phyloP scores from a whole-genome alignment of 2,113 vertebrate species.

The Lophochroa leadbeateri region DNA sequence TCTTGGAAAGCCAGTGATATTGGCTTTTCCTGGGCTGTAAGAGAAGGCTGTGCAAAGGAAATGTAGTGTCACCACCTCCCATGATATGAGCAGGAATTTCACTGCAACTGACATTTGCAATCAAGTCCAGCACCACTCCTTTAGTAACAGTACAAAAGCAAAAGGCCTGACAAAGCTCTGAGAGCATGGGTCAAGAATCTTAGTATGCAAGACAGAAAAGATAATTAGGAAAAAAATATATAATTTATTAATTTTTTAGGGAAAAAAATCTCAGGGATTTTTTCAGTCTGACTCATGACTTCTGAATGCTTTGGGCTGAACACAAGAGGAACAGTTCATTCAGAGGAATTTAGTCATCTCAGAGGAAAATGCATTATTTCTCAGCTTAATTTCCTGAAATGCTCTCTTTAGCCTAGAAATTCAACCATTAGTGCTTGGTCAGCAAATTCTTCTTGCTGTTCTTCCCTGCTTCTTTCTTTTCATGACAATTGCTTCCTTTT shows the following conservation, averaged over 20 bases:
- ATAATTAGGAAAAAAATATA: not conserved
- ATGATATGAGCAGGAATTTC: not conserved
- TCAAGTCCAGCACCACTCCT: not conserved
- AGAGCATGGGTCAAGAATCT: not conserved
- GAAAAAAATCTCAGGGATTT: not conserved
- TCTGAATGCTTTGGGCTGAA: not conserved
- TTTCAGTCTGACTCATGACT: not conserved
- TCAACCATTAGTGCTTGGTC: not conserved
- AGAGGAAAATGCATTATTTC: conserved; percentile 4
- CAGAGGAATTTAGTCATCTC: not conserved
- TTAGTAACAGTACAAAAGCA: not conserved
- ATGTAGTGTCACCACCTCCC: not conserved
- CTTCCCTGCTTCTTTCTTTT: not conserved
- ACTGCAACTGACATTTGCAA: not conserved
- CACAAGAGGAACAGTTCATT: not conserved
- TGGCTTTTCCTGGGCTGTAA: not conserved
- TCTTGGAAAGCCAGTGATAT: not conserved
- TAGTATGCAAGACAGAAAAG: not conserved
- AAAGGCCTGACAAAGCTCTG: not conserved
- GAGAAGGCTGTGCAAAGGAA: not conserved
- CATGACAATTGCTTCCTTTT: not conserved
- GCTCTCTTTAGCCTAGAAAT: conserved; percentile 13
- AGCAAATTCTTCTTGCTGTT: conserved; percentile 17
- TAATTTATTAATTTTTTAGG: not conserved
- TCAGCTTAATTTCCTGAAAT: conserved; percentile 12